These are phyloP conservation scores for Rattus rattus DNA, from an alignment of 2,113 vertebrate species.

Conservation along the genomic window DNA sequence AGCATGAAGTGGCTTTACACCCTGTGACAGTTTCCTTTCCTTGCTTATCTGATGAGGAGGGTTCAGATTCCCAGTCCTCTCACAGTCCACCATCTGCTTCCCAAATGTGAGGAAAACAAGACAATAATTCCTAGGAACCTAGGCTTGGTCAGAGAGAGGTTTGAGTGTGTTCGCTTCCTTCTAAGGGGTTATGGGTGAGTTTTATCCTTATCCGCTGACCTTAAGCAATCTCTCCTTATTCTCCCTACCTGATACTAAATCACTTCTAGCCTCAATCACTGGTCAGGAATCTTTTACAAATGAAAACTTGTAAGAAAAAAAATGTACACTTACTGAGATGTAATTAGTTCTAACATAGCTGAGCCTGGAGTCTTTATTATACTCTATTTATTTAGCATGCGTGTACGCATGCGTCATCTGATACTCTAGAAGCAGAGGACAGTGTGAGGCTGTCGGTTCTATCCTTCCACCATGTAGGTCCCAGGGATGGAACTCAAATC, in stretches of 20 bases:
- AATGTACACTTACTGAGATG: conserved; percentile 58
- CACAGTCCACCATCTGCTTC: conserved; percentile 82
- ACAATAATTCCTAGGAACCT: conserved; percentile 70
- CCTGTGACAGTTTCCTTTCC: conserved; percentile 85
- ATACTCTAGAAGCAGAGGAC: background rate
- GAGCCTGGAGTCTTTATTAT: background rate
- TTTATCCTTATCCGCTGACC: conserved; percentile 72
- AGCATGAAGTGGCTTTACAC: conserved; percentile 58
- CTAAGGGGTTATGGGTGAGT: conserved; percentile 67
- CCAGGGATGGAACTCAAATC: too few relatives aligned
- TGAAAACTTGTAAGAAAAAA: background rate
- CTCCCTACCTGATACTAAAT: conserved; percentile 37
- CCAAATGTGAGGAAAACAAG: conserved; percentile 83
- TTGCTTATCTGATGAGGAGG: conserved; percentile 76
- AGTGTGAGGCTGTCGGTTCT: too few relatives aligned
- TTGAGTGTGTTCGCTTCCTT: conserved; percentile 51
- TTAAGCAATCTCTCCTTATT: conserved; percentile 72
- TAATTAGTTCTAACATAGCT: conserved; percentile 2
- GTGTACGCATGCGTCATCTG: background rate
- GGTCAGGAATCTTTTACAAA: conserved; percentile 27
- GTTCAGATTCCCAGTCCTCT: conserved; percentile 72
- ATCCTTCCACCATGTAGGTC: background rate
- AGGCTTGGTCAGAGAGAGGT: conserved; percentile 48
- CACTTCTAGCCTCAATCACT: conserved; percentile 28
- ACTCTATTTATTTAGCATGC: background rate